Evolutionary conservation across 2,797 vertebrate genomes (phyloP).

Genomic region (Petrocephalus schoutedeni): DNA sequence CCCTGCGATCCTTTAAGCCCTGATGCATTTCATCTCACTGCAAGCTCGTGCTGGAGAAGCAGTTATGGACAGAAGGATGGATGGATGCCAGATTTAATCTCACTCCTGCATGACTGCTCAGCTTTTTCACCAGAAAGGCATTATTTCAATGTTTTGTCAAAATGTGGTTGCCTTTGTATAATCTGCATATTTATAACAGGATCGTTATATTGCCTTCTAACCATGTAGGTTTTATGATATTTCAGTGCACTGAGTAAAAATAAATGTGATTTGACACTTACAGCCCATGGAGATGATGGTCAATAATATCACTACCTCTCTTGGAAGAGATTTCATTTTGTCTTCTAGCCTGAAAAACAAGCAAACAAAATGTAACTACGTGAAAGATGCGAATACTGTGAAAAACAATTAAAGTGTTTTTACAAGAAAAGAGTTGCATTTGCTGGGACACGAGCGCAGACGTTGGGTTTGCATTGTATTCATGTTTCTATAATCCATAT

Average conservation of each 20-base stretch:
- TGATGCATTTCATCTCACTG: not conserved
- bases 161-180: not conserved
- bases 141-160: not conserved
- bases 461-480: not conserved
- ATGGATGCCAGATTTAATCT: not conserved
- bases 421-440: not conserved
- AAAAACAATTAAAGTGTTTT: not conserved
- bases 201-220: not conserved
- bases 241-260: not conserved
- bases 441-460: too few species aligned
- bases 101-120: not conserved
- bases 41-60: not conserved
- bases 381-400: not conserved
- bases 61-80: not conserved
- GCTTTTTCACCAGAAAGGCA: not conserved
- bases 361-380: not conserved
- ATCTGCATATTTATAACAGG: not conserved
- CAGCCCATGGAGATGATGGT: not conserved
- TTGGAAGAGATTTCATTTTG: slow-evolving; percentile 14
- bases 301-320: not conserved
- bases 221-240: not conserved
- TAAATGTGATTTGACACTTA: not conserved
- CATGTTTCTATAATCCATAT: not conserved
- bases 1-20: not conserved
- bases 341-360: slow-evolving; percentile 9